phyloP scores from a whole-genome alignment of 2,888 invertebrate species.

The Brenthis hecate region DNA sequence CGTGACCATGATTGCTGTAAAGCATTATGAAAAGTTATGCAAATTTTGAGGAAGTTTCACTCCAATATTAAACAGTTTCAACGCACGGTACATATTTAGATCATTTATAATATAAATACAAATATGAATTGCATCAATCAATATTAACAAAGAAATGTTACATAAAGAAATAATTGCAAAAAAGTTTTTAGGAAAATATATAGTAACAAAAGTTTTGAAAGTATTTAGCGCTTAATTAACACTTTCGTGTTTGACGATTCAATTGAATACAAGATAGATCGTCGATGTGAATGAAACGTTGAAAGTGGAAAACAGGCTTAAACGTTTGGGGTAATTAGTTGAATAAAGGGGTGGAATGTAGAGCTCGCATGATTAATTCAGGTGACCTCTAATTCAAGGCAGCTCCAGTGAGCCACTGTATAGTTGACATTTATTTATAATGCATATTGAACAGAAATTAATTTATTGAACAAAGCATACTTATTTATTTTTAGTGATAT shows the following conservation, averaged over 20 bases:
- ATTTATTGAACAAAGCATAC: not conserved
- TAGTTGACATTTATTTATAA: constrained; percentile 26
- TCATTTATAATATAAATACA: too few relatives aligned
- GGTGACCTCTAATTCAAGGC: constrained; percentile 49
- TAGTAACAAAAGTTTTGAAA: not conserved
- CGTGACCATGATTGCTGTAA: too few relatives aligned
- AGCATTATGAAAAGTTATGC: too few relatives aligned
- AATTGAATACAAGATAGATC: constrained; percentile 34
- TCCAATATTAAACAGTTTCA: too few relatives aligned
- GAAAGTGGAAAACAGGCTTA: constrained; percentile 35
- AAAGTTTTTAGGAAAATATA: not conserved
- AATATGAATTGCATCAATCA: too few relatives aligned
- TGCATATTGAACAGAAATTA: constrained; percentile 11
- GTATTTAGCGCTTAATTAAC: constrained; percentile 26
- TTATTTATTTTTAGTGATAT: constrained; percentile 1
- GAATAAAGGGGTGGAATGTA: constrained; percentile 42
- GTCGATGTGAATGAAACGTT: constrained; percentile 35
- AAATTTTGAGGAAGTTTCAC: too few relatives aligned
- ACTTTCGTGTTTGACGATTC: constrained; percentile 31
- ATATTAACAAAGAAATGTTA: not conserved
- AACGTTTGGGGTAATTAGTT: constrained; percentile 46
- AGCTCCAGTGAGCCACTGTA: constrained; percentile 32
- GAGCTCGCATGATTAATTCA: constrained; percentile 58
- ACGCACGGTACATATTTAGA: too few relatives aligned
- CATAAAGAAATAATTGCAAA: not conserved